Evolutionary conservation across 2,888 invertebrate species (phyloP), one percentile per base, ranked within the genome.

Genomic region (Drosophila siamana): DNA sequence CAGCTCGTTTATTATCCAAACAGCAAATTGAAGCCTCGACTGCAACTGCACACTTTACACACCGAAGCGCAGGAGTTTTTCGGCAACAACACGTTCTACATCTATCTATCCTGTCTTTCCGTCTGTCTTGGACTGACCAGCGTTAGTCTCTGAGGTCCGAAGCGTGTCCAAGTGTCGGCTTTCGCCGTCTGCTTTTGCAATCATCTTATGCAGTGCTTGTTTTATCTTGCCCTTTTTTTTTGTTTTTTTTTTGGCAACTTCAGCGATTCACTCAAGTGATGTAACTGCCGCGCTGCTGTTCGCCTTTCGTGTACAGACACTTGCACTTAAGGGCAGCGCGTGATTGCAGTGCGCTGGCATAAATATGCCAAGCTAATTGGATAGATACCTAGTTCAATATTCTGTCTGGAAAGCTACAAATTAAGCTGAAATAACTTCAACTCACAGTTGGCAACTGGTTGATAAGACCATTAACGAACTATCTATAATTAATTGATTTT

Each of bases 1-100:
- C 43, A 47, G 56, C 62, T 74, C 82, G 78, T 67, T 76, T 70
- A 75, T 74, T 78, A 70, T 65, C 66, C 66, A 48, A 66, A 67
- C 36, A 52, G 52, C 46, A 63, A 50, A 61, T 33, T 62, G 59
- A 56, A 70, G 41, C 19, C 41, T 41, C 55, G 47, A 48, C 48
- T 54, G 11, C n/a, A 56, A 46, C 60, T 38, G 33, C 60, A n/a
- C 63, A 60, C 75, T 52, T 69, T 61, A 28, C 28, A 28, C 26
- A 67, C 65, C n/a, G 63, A 69, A 69, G 44, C 30, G 62, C n/a
- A 55, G 61, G 40, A 67, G 59, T 44, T 46, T 38, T n/a, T 4
- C 46, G 47, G 33, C 38, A 66, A 69, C 60, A 68, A 64, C 55
- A n/a, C n/a, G n/a, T n/a, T n/a, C n/a, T n/a, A n/a, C n/a, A n/a